Evolutionary conservation across 1,140 invertebrate genomes (phyloP).

Genomic region (Leptinotarsa undecemlineata): DNA sequence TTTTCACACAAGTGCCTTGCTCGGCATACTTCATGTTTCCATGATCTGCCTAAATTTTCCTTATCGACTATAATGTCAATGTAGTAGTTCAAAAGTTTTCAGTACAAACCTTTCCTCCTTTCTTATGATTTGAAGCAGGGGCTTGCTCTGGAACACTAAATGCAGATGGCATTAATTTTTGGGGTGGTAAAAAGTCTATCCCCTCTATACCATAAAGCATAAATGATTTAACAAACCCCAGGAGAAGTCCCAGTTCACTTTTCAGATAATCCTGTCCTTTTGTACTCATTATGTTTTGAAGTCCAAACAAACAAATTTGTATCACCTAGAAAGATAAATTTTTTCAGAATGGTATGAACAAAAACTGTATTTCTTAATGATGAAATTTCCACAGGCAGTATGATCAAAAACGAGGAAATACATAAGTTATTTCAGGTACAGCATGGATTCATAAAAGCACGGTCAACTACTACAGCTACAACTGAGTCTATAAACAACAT

Average conservation of each 20-base stretch:
- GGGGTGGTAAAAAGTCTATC: constrained; percentile 48
- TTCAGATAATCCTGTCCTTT: constrained; percentile 35
- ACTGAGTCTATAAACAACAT: no score
- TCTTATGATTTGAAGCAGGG: constrained; percentile 51
- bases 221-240: constrained; percentile 60
- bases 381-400: no score
- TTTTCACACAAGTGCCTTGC: no score
- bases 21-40: no score
- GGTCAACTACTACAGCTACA: no score
- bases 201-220: constrained; percentile 58
- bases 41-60: no score
- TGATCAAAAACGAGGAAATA: no score
- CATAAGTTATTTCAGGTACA: no score
- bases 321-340: constrained; percentile 36
- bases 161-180: constrained; percentile 58
- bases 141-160: constrained; percentile 60
- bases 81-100: neutral
- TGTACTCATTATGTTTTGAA: constrained; percentile 47
- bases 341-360: no score
- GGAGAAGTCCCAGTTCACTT: constrained; percentile 55
- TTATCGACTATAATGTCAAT: no score
- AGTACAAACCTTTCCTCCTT: constrained; percentile 52
- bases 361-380: no score
- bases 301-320: constrained; percentile 42
- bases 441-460: no score